Conservation (phyloP, 2,888 invertebrate species). For the Lepidocyrtinus sp. region DNA sequence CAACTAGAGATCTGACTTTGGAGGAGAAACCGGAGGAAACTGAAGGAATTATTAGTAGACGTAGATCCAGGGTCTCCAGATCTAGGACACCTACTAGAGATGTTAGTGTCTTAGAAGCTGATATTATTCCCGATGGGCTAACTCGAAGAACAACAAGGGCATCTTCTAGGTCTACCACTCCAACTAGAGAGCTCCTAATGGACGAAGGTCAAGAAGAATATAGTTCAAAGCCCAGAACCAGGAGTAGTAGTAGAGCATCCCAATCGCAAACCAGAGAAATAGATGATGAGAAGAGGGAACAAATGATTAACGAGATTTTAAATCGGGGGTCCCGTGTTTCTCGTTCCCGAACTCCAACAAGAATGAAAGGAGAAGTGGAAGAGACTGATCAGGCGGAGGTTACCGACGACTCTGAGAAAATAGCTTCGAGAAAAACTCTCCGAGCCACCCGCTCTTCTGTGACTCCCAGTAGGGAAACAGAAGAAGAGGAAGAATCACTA, state of each 20-base stretch:
- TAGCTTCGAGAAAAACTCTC: too few species aligned
- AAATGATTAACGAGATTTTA: too few species aligned
- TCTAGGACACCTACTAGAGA: constrained; percentile 34
- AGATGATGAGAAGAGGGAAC: not conserved
- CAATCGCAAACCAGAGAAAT: too few species aligned
- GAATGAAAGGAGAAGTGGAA: too few species aligned
- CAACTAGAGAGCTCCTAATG: constrained; percentile 42
- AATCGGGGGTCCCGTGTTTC: too few species aligned
- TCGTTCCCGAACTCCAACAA: too few species aligned
- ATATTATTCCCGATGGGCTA: not conserved
- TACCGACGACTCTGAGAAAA: too few species aligned
- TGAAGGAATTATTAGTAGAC: not conserved
- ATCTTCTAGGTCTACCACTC: constrained; percentile 15
- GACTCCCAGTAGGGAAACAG: too few species aligned
- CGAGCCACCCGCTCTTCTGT: too few species aligned
- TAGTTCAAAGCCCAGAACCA: too few species aligned
- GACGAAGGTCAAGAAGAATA: too few species aligned
- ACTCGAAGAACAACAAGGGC: constrained; percentile 2
- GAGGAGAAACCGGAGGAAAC: not conserved
- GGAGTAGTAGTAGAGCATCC: not conserved
- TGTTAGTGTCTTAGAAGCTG: not conserved
- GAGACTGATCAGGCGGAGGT: too few species aligned
- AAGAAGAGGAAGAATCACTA: not conserved
- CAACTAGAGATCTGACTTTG: not conserved
- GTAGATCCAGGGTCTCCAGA: not conserved